Base-by-base conservation (phyloP, 2,888 invertebrate species). In the Stenchaetothrips biformis region DNA sequence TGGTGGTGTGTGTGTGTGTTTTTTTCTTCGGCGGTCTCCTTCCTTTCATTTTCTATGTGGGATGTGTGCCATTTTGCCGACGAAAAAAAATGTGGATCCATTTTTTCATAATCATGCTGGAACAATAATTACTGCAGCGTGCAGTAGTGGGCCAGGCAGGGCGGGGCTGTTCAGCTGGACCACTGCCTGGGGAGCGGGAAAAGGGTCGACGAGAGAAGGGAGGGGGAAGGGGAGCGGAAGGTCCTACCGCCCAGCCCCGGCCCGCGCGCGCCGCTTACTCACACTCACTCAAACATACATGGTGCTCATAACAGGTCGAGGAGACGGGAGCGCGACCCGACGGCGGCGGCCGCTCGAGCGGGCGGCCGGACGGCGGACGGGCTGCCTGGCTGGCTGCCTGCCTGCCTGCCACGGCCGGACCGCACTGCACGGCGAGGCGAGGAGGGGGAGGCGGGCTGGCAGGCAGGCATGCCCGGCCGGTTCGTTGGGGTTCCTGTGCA, bases 201-300 rank as follows among this genome's bases (percentile, higher is more conserved):
- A 53, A 53, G 53, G 53, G 16, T 2, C 53, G 11, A 13, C 53
- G 53, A 9, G 53, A 3, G 37, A 37, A 37, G 37, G 37, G 37
- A 37, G 37, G 37, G 37, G 37, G 2, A 37, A 4, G 37, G 37
- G 82, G 82, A 83, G 83, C 83, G 81, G 82, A 81, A 81, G 81
- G 81, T 83, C 82, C 81, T 83, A 84, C 82, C 82, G 81, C 82
- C 80, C 81, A 77, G 79, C 81, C 81, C 83, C 79, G 16, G 21
- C 79, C 13, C 78, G 78, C 49, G 59, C 59, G 18, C 37, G 47
- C 80, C 80, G 53, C 78, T 81, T 78, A 13, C 77, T 48, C 25
- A 18, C 77, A 48, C 81, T 13, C 53, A 53, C 53, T 53, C 53
- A 53, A 53, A 53, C 53, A 53, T 18, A 53, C 53, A 11, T 11